Evolutionary conservation across 1,140 invertebrate species (phyloP), one percentile per base, ranked within the genome.

Genomic region (Nomia melanderi): DNA sequence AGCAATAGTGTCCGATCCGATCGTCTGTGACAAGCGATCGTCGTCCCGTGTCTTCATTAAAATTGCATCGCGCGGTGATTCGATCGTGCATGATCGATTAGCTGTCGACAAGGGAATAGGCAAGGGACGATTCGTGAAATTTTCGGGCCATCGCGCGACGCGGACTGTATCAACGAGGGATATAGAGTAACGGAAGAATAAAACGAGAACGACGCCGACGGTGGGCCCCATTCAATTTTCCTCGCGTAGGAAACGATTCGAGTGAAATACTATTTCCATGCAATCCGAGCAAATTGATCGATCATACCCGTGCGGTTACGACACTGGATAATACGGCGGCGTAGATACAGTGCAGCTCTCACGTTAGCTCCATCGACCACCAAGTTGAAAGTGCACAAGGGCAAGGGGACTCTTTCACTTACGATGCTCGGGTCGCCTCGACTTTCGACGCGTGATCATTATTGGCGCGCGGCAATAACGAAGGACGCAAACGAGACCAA

Each of bases 181-280:
- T 56, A 31, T 31, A n/a, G 33, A 74, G n/a, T 20, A 39, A 39
- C 44, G 29, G 39, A 41, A n/a, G 60, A 74, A 17, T 54, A 31
- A 54, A 65, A 65, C 33, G 60, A 53, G 17, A 31, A 56, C 31
- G 47, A 54, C 33, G 20, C 6, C 33, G 25, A n/a, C 20, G 6
- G n/a, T 3, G 14, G 7, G 17, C 1, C 29, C 50, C 29, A 41
- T 36, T 5, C 72, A 74, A 74, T 74, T 44, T 66, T 62, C 50
- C 47, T 50, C 27, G 25, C 9, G n/a, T 44, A 33, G 36, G 12
- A 25, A 76, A 60, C 54, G 54, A 76, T 60, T 56, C 14, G 27
- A 31, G 17, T 20, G 31, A 27, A 74, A 74, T 41, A 74, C 50
- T 74, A 66, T 74, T 66, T 66, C 72, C 72, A 66, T 50, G 62